phyloP scores from a whole-genome alignment of 2,888 invertebrate genomes.

The Lagria hirta region DNA sequence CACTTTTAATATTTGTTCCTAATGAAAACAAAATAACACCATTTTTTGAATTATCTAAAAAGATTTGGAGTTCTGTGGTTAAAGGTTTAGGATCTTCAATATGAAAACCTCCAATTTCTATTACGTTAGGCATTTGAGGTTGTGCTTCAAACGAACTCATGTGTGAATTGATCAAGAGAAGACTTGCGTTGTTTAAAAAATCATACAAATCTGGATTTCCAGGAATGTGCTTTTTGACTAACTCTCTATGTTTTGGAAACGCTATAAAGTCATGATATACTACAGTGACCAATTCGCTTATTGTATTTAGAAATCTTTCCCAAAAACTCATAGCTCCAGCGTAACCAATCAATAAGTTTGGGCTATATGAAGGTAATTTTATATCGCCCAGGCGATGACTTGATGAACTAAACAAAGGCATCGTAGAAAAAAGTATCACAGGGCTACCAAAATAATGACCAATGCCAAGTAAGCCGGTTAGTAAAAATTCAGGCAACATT shows the following conservation, averaged over 20 bases:
- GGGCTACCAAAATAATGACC: conserved; percentile 49
- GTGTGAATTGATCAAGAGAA: conserved; percentile 51
- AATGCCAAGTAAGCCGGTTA: conserved; percentile 54
- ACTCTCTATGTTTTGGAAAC: conserved; percentile 30
- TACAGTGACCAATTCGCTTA: conserved; percentile 36
- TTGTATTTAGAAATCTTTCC: conserved; percentile 57
- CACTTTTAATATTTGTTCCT: conserved; percentile 42
- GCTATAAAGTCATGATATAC: conserved; percentile 26
- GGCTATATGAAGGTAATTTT: conserved; percentile 48
- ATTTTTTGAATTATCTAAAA: conserved; percentile 50
- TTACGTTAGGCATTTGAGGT: conserved; percentile 59
- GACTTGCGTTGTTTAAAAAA: conserved; percentile 37
- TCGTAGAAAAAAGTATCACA: conserved; percentile 49
- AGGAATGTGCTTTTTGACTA: conserved; percentile 8
- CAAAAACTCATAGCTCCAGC: conserved; percentile 56
- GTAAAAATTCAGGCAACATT: conserved; percentile 54
- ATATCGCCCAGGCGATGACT: conserved; percentile 55
- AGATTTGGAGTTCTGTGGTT: conserved; percentile 31
- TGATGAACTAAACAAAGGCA: conserved; percentile 51
- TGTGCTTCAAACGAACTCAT: conserved; percentile 55
- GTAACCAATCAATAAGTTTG: conserved; percentile 52
- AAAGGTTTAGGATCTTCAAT: conserved; percentile 40
- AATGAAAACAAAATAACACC: conserved; percentile 57
- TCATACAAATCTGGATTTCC: conserved; percentile 13
- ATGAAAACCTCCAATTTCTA: conserved; percentile 62